Percentiles rank a stretch among this genome's conserved stretches.
These are phyloP conservation scores for Listronotus oregonensis DNA, from an alignment of 1,140 invertebrate species.

Conservation along the genomic window DNA sequence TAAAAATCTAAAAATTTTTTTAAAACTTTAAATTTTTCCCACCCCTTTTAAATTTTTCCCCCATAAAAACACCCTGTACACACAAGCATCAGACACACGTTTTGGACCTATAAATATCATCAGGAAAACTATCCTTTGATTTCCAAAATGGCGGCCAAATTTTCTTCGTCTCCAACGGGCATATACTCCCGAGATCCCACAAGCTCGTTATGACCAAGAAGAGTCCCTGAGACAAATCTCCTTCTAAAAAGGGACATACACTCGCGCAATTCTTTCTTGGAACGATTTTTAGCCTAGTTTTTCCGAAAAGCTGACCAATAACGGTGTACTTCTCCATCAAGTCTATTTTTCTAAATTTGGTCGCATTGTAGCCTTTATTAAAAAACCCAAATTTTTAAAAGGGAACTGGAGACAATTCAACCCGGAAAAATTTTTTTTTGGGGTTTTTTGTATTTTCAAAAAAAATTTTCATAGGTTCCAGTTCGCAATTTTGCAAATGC, in stretches of 20 bases:
- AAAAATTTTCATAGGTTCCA: slow-evolving; percentile 64
- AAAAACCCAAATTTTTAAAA: slow-evolving; percentile 81
- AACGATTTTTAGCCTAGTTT: slow-evolving; percentile 66
- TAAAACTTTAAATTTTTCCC: too few species aligned
- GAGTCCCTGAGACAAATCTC: slow-evolving; percentile 71
- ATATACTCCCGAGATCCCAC: slow-evolving; percentile 80
- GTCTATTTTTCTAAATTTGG: slow-evolving; percentile 74
- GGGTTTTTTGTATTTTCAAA: slow-evolving; percentile 65
- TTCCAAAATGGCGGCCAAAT: slow-evolving; percentile 76
- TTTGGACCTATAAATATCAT: too few species aligned
- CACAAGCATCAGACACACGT: too few species aligned
- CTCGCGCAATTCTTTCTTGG: slow-evolving; percentile 72
- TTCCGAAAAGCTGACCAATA: slow-evolving; percentile 74
- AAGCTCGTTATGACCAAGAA: slow-evolving; percentile 73
- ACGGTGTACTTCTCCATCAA: slow-evolving; percentile 72
- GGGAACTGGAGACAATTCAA: slow-evolving; percentile 75
- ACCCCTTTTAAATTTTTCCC: too few species aligned
- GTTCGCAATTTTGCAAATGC: slow-evolving; percentile 86
- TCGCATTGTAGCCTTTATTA: slow-evolving; percentile 76
- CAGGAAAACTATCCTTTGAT: slow-evolving; percentile 53
- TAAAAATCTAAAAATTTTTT: too few species aligned
- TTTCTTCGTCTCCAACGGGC: slow-evolving; percentile 69
- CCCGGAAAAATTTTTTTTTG: too few species aligned
- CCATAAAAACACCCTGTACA: too few species aligned
- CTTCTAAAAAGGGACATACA: slow-evolving; percentile 68